Conservation (phyloP, 2,888 invertebrate species). For the Coleophora deauratella region DNA sequence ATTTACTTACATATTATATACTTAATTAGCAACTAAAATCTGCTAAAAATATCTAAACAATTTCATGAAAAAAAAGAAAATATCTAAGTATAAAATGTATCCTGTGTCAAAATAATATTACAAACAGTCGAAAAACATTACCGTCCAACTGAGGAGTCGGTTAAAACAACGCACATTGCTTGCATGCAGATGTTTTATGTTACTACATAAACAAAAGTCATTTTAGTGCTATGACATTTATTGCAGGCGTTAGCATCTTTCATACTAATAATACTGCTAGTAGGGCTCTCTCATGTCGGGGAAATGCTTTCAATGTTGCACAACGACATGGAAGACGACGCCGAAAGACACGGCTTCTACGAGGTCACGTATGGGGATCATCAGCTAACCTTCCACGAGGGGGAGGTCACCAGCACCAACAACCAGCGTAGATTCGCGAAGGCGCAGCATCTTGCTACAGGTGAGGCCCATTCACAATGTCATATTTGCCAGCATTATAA, state of each 20-base stretch:
- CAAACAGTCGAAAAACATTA: too few species aligned
- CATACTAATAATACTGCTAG: constrained; percentile 58
- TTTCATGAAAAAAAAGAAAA: too few species aligned
- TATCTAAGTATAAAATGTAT: too few species aligned
- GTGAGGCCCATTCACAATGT: constrained; percentile 23
- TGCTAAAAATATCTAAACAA: too few species aligned
- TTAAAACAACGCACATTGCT: not conserved
- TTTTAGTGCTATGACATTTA: constrained; percentile 2
- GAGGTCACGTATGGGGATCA: constrained; percentile 43
- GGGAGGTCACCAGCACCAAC: constrained; percentile 57
- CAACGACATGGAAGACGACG: constrained; percentile 68
- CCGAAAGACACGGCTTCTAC: constrained; percentile 56
- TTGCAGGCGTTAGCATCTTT: constrained; percentile 64
- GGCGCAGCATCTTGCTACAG: constrained; percentile 63
- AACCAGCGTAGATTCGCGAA: constrained; percentile 67
- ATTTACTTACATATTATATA: too few species aligned
- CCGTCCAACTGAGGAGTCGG: too few species aligned
- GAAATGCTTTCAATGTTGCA: constrained; percentile 65
- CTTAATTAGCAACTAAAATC: not conserved
- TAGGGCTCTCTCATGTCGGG: constrained; percentile 64
- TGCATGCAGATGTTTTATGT: not conserved
- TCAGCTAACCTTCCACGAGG: constrained; percentile 47
- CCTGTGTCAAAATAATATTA: too few species aligned
- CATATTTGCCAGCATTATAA: too few species aligned
- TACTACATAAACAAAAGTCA: constrained; percentile 3